A percentile compares a stretch with the other conserved stretches of the same genome.
phyloP scores from a whole-genome alignment of 2,113 vertebrate species.

The Pterocles gutturalis region DNA sequence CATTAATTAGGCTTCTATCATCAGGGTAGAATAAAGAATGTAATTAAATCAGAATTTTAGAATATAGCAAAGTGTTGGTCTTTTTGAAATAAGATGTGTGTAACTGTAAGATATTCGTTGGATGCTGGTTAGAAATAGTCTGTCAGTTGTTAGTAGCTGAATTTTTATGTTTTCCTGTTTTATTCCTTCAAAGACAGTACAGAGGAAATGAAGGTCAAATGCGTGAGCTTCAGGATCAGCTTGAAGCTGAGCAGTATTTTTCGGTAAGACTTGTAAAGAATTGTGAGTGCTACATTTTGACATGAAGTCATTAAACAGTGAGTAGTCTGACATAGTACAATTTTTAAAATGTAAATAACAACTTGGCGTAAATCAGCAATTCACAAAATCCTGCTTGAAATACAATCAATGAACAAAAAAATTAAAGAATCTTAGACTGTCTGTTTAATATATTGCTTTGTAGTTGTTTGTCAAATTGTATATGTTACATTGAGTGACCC shows the following conservation, averaged over 20 bases:
- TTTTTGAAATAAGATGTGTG: neutral
- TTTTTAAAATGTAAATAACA: neutral
- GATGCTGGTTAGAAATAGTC: neutral
- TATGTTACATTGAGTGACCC: neutral
- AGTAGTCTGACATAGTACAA: neutral
- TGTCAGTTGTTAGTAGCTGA: neutral
- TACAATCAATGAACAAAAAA: neutral
- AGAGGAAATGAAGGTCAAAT: conserved; percentile 99
- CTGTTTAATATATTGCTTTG: neutral
- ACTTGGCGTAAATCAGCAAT: neutral
- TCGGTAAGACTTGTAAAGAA: conserved; percentile 83
- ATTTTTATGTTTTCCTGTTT: neutral
- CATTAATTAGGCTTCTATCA: neutral
- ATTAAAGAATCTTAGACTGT: neutral
- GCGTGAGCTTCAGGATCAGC: conserved; percentile 98
- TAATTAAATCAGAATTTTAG: neutral
- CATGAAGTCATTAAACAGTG: neutral
- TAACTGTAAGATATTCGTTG: neutral
- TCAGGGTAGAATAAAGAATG: neutral
- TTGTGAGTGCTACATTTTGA: neutral
- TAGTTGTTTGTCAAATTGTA: neutral
- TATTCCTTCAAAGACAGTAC: conserved; percentile 86
- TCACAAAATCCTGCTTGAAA: neutral
- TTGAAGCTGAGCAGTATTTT: conserved; percentile 99
- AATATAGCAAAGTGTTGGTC: neutral